These are phyloP conservation scores for Catharus fuscescens DNA, from an alignment of 2,113 vertebrate species.

Conservation along the genomic window DNA sequence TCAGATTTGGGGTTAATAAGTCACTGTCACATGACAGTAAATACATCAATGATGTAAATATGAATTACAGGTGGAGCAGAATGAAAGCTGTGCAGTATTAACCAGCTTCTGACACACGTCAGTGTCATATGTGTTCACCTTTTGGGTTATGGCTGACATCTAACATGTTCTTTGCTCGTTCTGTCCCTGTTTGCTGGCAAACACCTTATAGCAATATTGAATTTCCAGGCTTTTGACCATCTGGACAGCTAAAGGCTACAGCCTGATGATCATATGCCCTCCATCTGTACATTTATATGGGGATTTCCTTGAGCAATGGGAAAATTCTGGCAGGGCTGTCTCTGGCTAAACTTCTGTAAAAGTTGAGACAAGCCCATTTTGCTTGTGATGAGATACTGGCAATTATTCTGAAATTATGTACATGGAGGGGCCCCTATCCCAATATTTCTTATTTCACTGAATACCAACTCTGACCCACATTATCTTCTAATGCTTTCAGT, in stretches of 20 bases:
- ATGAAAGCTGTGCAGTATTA: neutral
- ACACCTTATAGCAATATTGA: neutral
- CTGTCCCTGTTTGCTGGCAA: neutral
- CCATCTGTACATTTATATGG: neutral
- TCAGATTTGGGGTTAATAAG: neutral
- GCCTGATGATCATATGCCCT: neutral
- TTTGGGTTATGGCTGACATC: neutral
- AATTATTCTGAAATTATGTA: neutral
- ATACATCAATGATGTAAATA: neutral
- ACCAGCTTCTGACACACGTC: neutral
- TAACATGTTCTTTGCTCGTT: neutral
- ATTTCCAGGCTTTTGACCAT: neutral
- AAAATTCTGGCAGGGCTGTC: neutral
- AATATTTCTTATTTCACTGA: neutral
- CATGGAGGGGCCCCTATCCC: neutral
- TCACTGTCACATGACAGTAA: neutral
- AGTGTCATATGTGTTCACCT: neutral
- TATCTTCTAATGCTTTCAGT: neutral
- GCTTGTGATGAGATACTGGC: neutral
- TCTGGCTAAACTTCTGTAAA: neutral
- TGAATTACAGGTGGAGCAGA: neutral
- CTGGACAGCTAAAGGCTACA: neutral
- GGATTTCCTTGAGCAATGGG: neutral
- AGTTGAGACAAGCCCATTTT: neutral
- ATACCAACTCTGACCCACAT: neutral